Conservation (phyloP, 2,113 vertebrate genomes). For the Microtus montanus region DNA sequence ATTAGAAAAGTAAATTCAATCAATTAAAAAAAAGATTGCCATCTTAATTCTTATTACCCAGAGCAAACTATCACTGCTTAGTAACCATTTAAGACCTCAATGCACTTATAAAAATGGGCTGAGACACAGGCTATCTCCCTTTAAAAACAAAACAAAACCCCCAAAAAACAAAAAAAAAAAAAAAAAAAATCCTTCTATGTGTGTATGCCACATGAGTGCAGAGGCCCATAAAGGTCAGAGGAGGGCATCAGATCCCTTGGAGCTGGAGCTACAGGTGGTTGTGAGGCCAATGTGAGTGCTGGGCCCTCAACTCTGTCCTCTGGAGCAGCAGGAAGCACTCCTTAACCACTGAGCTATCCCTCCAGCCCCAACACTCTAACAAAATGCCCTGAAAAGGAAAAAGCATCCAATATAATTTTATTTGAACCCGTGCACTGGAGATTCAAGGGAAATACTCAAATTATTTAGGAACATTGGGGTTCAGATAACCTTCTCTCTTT, state of each 20-base stretch:
- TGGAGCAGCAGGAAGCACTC: not conserved
- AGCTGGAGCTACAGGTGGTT: not conserved
- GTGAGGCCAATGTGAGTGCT: not conserved
- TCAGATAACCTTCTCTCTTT: slow-evolving; percentile 41
- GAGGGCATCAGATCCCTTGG: not conserved
- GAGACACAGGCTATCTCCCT: not conserved
- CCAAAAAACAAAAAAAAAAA: not conserved
- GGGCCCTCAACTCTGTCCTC: not conserved
- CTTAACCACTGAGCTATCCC: not conserved
- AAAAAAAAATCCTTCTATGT: not conserved
- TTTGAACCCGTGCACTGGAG: not conserved
- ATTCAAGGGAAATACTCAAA: not conserved
- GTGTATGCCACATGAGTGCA: not conserved
- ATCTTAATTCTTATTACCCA: not conserved
- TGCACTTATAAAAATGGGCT: slow-evolving; percentile 28
- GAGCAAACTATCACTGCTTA: slow-evolving; percentile 21
- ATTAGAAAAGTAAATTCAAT: slow-evolving; percentile 28
- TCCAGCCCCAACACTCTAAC: not conserved
- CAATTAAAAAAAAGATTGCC: not conserved
- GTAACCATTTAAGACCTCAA: not conserved
- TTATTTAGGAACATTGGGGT: slow-evolving; percentile 22
- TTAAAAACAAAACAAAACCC: not conserved
- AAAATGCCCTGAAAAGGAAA: not conserved
- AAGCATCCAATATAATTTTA: not conserved
- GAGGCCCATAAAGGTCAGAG: not conserved